Evolutionary conservation across 2,888 invertebrate genomes (phyloP).

Genomic region (Drymonia ruficornis): DNA sequence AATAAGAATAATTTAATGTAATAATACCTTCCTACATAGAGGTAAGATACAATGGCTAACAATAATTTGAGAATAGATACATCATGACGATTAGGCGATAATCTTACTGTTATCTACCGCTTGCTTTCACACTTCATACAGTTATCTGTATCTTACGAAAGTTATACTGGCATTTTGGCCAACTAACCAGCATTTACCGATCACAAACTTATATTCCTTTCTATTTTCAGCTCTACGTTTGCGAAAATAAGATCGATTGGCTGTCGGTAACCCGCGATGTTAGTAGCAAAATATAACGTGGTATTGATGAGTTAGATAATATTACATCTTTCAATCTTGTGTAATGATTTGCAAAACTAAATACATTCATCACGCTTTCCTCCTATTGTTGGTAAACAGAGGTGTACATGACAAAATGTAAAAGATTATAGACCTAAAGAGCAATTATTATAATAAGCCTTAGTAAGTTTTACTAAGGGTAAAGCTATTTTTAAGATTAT

Average conservation of each 20-base stretch:
- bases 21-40: not conserved
- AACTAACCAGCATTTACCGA: not conserved
- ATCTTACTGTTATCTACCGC: not conserved
- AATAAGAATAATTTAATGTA: no score
- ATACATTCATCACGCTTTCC: not conserved
- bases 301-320: constrained; percentile 3
- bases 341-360: constrained; percentile 5
- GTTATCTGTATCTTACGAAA: constrained; percentile 4
- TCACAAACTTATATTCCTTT: not conserved
- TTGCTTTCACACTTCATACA: not conserved
- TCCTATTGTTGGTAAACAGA: constrained; percentile 3
- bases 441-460: no score
- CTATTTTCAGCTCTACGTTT: not conserved
- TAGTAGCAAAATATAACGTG: not conserved
- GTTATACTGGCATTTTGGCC: not conserved
- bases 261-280: not conserved
- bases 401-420: no score
- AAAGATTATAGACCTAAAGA: not conserved
- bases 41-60: constrained; percentile 6
- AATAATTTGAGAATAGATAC: constrained; percentile 1
- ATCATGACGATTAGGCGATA: not conserved
- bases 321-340: constrained; percentile 6
- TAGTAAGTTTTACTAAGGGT: no score
- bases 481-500: no score
- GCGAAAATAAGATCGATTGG: not conserved